A percentile compares a stretch with the other conserved stretches of the same genome.
Evolutionary conservation across 2,113 vertebrate genomes (phyloP).

Genomic region (Ptyas mucosa): DNA sequence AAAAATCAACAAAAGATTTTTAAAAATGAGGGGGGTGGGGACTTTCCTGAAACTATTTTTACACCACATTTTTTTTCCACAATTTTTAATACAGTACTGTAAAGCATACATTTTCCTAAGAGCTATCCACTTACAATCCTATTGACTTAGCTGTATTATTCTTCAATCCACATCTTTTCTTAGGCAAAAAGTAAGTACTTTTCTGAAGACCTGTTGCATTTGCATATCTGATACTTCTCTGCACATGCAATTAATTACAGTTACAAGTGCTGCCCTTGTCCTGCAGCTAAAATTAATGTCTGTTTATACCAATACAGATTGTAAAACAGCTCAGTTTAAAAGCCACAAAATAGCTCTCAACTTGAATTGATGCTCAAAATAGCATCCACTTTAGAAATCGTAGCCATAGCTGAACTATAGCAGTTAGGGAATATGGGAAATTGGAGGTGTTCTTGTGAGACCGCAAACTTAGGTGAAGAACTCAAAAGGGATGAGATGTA

Average conservation of each 20-base stretch:
- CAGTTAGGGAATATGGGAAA: not conserved
- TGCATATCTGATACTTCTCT: not conserved
- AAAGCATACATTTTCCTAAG: not conserved
- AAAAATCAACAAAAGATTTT: not conserved
- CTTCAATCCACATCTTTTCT: not conserved
- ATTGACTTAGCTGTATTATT: not conserved
- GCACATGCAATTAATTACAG: not conserved
- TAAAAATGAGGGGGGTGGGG: not conserved
- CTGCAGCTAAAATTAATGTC: slow-evolving; percentile 9
- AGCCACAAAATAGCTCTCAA: not conserved
- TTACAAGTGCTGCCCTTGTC: not conserved
- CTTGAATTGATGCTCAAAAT: too few relatives aligned
- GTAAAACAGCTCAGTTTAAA: not conserved
- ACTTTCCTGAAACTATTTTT: not conserved
- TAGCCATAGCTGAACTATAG: not conserved
- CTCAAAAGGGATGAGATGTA: not conserved
- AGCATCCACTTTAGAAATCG: not conserved
- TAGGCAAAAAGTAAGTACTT: not conserved
- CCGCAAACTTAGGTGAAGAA: not conserved
- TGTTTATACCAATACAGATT: slow-evolving; percentile 5
- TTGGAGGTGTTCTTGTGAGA: not conserved
- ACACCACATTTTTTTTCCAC: not conserved
- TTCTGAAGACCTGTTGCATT: not conserved
- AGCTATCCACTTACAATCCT: not conserved
- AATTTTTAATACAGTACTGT: not conserved